Conservation (phyloP, 2,113 vertebrate species). For the Sinocyclocheilus anophthalmus region DNA sequence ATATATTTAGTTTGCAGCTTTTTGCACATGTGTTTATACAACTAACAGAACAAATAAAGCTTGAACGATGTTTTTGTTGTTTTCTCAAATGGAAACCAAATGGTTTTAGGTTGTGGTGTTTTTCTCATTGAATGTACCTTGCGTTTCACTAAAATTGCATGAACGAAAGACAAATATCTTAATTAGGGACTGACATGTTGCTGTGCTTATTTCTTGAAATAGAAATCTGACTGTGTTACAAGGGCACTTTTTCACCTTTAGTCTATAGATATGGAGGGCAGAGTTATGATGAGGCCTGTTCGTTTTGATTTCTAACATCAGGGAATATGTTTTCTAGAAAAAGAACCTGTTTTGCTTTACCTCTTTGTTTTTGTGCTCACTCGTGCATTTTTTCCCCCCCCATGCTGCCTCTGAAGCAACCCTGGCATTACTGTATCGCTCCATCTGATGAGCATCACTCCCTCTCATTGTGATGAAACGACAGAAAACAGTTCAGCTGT, state of each 20-base stretch:
- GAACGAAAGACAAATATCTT: not conserved
- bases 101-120: slow-evolving; percentile 40
- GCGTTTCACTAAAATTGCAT: slow-evolving; percentile 29
- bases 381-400: slow-evolving; percentile 62
- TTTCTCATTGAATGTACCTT: slow-evolving; percentile 71
- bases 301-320: slow-evolving; percentile 72
- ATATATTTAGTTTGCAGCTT: slow-evolving; percentile 85
- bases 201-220: slow-evolving; percentile 72
- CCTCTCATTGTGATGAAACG: slow-evolving; percentile 62
- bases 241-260: slow-evolving; percentile 57
- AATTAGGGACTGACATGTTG: slow-evolving; percentile 58
- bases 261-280: slow-evolving; percentile 53
- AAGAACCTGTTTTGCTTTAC: slow-evolving; percentile 61
- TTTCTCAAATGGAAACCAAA: slow-evolving; percentile 69
- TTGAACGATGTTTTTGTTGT: slow-evolving; percentile 71
- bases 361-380: slow-evolving; percentile 47
- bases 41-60: slow-evolving; percentile 72
- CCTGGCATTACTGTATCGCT: slow-evolving; percentile 62
- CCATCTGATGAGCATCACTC: slow-evolving; percentile 53
- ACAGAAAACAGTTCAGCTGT: slow-evolving; percentile 59
- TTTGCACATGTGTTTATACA: slow-evolving; percentile 81
- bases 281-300: slow-evolving; percentile 52
- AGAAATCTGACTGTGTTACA: slow-evolving; percentile 49
- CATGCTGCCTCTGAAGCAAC: slow-evolving; percentile 72
- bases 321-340: slow-evolving; percentile 71